Conservation (phyloP, 2,888 invertebrate genomes). For the Harpagoxenus sublaevis region DNA sequence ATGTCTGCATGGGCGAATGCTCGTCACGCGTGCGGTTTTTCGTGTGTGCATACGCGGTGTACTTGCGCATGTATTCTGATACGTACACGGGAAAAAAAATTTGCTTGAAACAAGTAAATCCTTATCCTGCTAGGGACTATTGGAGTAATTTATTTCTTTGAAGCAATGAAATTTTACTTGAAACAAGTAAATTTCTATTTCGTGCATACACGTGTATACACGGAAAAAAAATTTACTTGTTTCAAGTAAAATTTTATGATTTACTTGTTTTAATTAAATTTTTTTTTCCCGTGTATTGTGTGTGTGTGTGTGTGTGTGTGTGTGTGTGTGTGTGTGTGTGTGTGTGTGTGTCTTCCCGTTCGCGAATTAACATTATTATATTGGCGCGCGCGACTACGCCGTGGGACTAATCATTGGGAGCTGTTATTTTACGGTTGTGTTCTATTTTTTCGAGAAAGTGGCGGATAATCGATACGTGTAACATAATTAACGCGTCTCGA, state of each 20-base stretch:
- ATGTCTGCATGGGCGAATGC: conserved; percentile 25
- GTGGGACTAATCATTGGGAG: neutral
- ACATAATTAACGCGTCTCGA: neutral
- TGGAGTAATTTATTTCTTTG: too few species aligned
- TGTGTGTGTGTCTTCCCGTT: conserved; percentile 58
- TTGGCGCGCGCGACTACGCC: conserved; percentile 2
- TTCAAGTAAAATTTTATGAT: too few species aligned
- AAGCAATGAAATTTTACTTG: too few species aligned
- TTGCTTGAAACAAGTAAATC: too few species aligned
- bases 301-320: too few species aligned
- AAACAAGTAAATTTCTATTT: too few species aligned
- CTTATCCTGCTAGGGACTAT: too few species aligned
- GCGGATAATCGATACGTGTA: neutral
- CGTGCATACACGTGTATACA: too few species aligned
- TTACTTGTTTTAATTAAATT: too few species aligned
- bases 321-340: too few species aligned
- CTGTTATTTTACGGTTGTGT: neutral
- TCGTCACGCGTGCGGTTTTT: conserved; percentile 13
- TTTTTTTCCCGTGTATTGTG: too few species aligned
- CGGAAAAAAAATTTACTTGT: too few species aligned
- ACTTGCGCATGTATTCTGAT: conserved; percentile 30
- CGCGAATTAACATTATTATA: conserved; percentile 58
- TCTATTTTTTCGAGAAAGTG: conserved; percentile 3
- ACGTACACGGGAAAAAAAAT: neutral
- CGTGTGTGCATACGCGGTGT: neutral